Conservation (phyloP, 1,140 invertebrate species). For the Cydia fagiglandana region DNA sequence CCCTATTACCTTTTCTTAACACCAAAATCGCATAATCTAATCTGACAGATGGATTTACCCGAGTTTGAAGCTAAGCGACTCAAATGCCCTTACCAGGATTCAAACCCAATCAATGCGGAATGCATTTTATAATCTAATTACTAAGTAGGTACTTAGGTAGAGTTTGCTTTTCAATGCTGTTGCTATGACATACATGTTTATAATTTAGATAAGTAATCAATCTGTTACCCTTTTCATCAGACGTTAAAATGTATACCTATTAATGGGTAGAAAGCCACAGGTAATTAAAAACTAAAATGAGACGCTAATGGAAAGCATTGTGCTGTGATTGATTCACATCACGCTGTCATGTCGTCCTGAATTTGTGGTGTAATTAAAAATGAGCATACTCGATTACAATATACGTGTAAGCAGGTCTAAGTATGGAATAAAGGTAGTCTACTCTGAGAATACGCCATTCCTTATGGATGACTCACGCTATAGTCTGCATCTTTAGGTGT, state of each 20-base stretch:
- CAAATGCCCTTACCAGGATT: no score
- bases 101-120: no score
- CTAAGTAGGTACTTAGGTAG: no score
- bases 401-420: not conserved
- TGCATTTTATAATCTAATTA: no score
- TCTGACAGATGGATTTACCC: no score
- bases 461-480: no score
- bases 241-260: not conserved
- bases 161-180: not conserved
- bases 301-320: conserved; percentile 25
- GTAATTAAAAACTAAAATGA: conserved; percentile 23
- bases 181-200: no score
- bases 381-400: not conserved
- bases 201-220: not conserved
- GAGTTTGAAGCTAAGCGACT: no score
- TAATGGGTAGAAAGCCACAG: conserved; percentile 16
- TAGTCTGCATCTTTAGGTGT: no score
- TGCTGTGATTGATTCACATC: conserved; percentile 1
- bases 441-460: no score
- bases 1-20: no score
- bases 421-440: not conserved
- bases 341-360: not conserved
- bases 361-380: conserved; percentile 7
- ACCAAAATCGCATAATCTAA: no score
- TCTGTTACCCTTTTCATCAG: conserved; percentile 6